A percentile compares a stretch with the other conserved stretches of the same genome.
These are phyloP conservation scores for Nineta flava DNA, from an alignment of 2,888 invertebrate genomes.

Conservation along the genomic window DNA sequence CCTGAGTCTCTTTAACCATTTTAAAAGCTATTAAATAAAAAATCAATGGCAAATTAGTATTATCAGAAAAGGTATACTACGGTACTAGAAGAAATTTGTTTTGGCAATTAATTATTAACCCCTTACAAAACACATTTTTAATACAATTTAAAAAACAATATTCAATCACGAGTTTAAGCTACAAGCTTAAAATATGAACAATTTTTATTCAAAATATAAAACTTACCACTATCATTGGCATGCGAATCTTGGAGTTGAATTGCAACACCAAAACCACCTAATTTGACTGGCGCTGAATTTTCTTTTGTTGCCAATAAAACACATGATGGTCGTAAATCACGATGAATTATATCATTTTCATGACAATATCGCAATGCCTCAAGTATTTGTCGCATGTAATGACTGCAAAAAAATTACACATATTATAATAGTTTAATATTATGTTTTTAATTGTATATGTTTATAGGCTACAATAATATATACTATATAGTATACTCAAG, in stretches of 20 bases:
- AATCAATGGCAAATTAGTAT: no score
- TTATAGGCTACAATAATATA: background rate
- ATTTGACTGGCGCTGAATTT: constrained; percentile 95
- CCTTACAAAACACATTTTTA: no score
- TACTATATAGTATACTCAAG: background rate
- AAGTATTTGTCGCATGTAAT: constrained; percentile 96
- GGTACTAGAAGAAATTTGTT: no score
- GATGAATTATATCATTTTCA: constrained; percentile 93
- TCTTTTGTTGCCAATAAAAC: constrained; percentile 89
- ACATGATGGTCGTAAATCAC: constrained; percentile 95
- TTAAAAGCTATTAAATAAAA: no score
- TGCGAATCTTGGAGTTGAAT: constrained; percentile 73
- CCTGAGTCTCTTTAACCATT: no score
- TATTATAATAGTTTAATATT: background rate
- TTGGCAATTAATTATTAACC: no score
- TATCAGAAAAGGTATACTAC: no score
- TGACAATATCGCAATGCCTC: constrained; percentile 97
- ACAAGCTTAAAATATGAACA: background rate
- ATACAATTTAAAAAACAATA: no score
- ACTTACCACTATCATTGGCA: constrained; percentile 43
- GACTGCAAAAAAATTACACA: constrained; percentile 41
- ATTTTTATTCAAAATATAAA: constrained; percentile 6
- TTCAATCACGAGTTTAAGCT: no score
- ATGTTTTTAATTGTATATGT: background rate
- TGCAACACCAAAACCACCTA: constrained; percentile 95